Base-by-base conservation (phyloP, 2,888 invertebrate species). In the Eristalis intricaria region DNA sequence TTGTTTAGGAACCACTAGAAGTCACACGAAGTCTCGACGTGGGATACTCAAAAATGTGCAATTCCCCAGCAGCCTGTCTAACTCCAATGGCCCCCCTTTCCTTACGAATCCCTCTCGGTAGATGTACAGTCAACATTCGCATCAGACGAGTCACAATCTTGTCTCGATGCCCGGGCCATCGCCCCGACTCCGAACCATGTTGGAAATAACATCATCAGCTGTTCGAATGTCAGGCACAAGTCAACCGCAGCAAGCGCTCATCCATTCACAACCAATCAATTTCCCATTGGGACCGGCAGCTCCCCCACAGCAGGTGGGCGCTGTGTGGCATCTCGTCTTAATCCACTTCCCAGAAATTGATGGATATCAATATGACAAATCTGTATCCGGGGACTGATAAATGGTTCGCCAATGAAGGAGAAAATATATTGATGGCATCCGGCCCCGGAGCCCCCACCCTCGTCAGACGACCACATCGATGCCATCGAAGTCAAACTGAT, bases 301-400 rank as follows among this genome's bases (percentile, higher is more conserved):
- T 15, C 43, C n/a, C 43, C 23, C 26, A n/a, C 50, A 63, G 26
- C 38, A 38, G 13, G 13, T 38, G 38, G 35, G 35, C 38, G 38
- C 13, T 38, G 63, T 38, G 63, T 69, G 35, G 69, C 63, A 64
- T 38, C 40, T 4, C 26, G 40, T 50, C 70, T 61, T 32, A 76
- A 76, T 26, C 70, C 65, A 50, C 40, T 71, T 13, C 43, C 50
- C 23, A 63, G n/a, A 75, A 81, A 81, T 85, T 85, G 81, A 86
- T 86, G 86, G 70, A 82, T 86, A 82, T 78, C 82, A 66, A 82
- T 78, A 75, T 86, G 86, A 78, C 86, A 86, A 82, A 86, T 83
- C 75, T 74, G 56, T 83, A 75, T 78, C 70, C 64, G 10, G 11
- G 26, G 68, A 38, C 70, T 86, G 82, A 86, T 82, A 82, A 86